Conservation (phyloP, 2,113 vertebrate species). For the Tonatia bakeri region DNA sequence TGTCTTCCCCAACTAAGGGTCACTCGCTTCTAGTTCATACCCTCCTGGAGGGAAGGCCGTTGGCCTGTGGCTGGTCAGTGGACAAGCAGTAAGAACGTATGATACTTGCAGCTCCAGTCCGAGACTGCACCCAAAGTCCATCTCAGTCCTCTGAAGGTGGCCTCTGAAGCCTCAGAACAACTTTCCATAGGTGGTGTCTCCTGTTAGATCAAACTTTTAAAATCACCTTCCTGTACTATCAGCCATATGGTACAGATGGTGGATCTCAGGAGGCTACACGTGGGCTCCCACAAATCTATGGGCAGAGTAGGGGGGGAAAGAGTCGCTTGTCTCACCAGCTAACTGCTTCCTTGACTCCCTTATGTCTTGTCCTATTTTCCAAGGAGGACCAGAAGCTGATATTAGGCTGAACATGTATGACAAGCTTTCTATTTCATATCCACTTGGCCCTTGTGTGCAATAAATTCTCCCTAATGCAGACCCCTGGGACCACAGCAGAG, state of each 20-base stretch:
- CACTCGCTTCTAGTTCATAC: background rate
- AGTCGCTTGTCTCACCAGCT: background rate
- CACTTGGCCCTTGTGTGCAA: background rate
- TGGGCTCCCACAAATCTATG: background rate
- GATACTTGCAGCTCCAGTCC: background rate
- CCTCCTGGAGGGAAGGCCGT: background rate
- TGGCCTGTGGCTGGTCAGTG: background rate
- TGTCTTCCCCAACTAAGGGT: too few species aligned
- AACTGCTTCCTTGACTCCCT: background rate
- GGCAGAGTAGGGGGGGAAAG: background rate
- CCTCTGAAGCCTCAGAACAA: background rate
- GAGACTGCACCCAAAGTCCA: background rate
- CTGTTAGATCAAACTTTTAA: background rate
- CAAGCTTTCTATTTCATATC: background rate
- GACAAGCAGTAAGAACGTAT: background rate
- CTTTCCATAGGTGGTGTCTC: background rate
- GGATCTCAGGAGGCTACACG: background rate
- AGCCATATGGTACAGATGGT: background rate
- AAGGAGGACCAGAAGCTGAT: background rate
- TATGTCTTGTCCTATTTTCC: background rate
- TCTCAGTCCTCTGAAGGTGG: background rate
- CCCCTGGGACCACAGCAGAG: background rate
- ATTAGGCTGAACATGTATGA: background rate
- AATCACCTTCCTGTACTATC: background rate
- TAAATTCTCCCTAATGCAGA: background rate